phyloP scores from a whole-genome alignment of 2,797 vertebrate genomes.

The Glossophaga mutica region DNA sequence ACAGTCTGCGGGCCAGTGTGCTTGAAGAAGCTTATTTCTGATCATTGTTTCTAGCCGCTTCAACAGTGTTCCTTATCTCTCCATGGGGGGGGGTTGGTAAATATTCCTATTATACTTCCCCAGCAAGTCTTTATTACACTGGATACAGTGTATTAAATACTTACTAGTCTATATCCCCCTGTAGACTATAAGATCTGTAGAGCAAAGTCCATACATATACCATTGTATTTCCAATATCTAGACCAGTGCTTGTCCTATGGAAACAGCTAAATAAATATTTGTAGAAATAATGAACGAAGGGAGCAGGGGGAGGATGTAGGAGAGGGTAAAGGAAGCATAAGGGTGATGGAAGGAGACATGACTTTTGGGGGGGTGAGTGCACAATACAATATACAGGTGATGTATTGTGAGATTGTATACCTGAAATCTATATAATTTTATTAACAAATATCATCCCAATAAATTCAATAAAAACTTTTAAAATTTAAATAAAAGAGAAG shows the following conservation, averaged over 20 bases:
- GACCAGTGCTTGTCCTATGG: neutral
- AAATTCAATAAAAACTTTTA: neutral
- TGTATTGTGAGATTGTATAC: neutral
- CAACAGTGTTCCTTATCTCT: neutral
- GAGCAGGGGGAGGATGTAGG: neutral
- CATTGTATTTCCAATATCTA: neutral
- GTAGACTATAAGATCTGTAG: neutral
- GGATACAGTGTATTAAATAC: neutral
- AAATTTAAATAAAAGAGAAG: neutral
- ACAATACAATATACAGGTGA: neutral
- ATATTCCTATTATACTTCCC: neutral
- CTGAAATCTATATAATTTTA: neutral
- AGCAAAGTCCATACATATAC: neutral
- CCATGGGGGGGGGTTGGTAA: neutral
- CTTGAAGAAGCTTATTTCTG: conserved; percentile 22
- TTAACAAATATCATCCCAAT: neutral
- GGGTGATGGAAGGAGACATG: neutral
- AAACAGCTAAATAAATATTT: neutral
- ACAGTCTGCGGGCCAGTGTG: neutral
- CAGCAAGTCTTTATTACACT: neutral
- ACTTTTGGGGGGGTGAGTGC: neutral
- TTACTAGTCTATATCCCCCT: neutral
- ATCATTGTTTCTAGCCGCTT: neutral
- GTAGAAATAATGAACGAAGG: neutral
- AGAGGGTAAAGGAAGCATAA: neutral